phyloP scores from a whole-genome alignment of 2,888 invertebrate genomes.

The Lymantria dispar region DNA sequence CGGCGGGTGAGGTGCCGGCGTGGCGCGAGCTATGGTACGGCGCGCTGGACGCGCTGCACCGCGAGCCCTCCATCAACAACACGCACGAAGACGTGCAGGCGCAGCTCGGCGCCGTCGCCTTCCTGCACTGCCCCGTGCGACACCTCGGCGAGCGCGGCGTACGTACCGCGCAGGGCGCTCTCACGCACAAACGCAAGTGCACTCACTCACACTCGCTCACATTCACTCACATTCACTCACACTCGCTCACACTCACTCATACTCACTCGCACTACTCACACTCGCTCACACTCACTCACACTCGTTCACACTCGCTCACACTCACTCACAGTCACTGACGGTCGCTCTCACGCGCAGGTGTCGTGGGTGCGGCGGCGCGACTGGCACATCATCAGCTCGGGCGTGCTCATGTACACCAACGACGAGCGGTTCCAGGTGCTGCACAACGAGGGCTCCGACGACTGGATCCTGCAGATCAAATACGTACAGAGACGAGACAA shows the following conservation, averaged over 20 bases:
- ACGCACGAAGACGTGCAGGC: slow-evolving; percentile 89
- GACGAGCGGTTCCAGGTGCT: slow-evolving; percentile 92
- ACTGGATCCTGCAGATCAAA: slow-evolving; percentile 97
- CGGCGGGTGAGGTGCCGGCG: slow-evolving; percentile 68
- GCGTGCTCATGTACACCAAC: slow-evolving; percentile 94
- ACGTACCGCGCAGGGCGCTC: slow-evolving; percentile 35
- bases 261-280: too few relatives aligned
- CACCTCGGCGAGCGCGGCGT: slow-evolving; percentile 89
- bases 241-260: too few relatives aligned
- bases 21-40: slow-evolving; percentile 86
- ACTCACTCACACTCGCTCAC: neutral
- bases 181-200: neutral
- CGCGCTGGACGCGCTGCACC: slow-evolving; percentile 65
- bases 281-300: too few relatives aligned
- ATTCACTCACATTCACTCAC: too few relatives aligned
- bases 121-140: slow-evolving; percentile 90
- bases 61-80: slow-evolving; percentile 85
- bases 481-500: slow-evolving; percentile 96
- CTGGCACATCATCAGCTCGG: slow-evolving; percentile 96
- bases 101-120: slow-evolving; percentile 90
- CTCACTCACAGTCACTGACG: neutral
- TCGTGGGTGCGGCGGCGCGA: slow-evolving; percentile 96
- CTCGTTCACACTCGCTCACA: too few relatives aligned
- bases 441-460: slow-evolving; percentile 94
- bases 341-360: slow-evolving; percentile 83